A percentile compares a stretch with the other conserved stretches of the same genome.
Conservation (phyloP, 2,113 vertebrate species). For the Zosterops japonicus region DNA sequence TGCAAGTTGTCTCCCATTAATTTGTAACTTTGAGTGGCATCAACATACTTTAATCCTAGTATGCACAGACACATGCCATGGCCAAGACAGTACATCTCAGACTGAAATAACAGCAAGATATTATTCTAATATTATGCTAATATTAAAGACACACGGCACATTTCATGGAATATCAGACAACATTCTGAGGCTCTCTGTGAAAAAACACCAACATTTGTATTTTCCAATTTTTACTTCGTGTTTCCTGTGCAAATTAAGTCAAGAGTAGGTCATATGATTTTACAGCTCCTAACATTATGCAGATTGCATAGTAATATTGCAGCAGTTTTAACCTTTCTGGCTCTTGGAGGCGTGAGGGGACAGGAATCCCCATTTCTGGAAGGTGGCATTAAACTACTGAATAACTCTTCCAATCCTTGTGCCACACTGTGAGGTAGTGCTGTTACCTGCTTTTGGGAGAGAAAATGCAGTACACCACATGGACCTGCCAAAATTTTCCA, state of each 20-base stretch:
- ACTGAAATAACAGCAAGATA: background rate
- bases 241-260: background rate
- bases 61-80: background rate
- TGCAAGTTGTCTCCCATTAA: background rate
- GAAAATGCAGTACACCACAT: background rate
- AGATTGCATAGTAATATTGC: background rate
- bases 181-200: background rate
- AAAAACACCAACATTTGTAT: background rate
- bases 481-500: background rate
- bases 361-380: background rate
- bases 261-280: background rate
- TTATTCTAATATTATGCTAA: background rate
- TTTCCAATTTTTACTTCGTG: background rate
- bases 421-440: background rate
- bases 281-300: background rate
- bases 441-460: background rate
- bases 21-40: background rate
- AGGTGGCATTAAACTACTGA: background rate
- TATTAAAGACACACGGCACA: accelerated
- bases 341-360: background rate
- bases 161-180: background rate
- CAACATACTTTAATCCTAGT: background rate
- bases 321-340: background rate
- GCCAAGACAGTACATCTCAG: accelerated
- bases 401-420: background rate